These are phyloP conservation scores for Peromyscus attwateri DNA, from an alignment of 2,797 vertebrate genomes.

Conservation along the genomic window DNA sequence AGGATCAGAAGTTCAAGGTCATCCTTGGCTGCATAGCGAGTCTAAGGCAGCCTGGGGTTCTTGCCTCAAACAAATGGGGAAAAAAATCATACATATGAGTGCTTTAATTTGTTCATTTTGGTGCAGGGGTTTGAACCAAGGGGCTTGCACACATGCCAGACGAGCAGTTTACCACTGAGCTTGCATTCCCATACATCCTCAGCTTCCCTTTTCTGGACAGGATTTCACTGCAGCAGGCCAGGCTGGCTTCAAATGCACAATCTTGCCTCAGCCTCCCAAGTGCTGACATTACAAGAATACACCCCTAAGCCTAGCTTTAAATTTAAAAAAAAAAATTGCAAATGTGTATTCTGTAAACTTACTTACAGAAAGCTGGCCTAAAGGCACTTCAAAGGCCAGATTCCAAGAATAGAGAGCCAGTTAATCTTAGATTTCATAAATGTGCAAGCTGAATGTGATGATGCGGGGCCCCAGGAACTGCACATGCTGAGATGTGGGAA, in stretches of 20 bases:
- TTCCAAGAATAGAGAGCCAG: background rate
- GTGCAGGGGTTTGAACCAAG: background rate
- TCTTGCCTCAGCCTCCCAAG: background rate
- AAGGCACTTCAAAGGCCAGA: slow-evolving; percentile 48
- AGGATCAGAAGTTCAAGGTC: background rate
- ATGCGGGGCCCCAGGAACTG: background rate
- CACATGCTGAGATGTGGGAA: background rate
- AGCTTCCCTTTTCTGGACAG: no score
- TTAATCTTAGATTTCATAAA: slow-evolving; percentile 45
- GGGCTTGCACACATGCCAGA: background rate
- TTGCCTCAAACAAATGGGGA: background rate
- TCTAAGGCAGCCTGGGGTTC: background rate
- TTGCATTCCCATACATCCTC: background rate
- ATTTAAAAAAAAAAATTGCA: background rate
- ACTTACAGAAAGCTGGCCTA: slow-evolving; percentile 32
- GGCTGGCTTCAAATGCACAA: background rate
- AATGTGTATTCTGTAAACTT: background rate
- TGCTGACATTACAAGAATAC: background rate
- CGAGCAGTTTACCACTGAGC: background rate
- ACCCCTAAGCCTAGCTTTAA: background rate
- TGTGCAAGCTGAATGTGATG: background rate
- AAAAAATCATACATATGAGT: background rate
- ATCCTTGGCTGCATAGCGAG: background rate
- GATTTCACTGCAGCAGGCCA: no score
- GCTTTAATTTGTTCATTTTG: background rate